Evolutionary conservation across 92 coral and sea anemone genomes (phyloP).

Genomic region (Umimayanthus chanpuru): DNA sequence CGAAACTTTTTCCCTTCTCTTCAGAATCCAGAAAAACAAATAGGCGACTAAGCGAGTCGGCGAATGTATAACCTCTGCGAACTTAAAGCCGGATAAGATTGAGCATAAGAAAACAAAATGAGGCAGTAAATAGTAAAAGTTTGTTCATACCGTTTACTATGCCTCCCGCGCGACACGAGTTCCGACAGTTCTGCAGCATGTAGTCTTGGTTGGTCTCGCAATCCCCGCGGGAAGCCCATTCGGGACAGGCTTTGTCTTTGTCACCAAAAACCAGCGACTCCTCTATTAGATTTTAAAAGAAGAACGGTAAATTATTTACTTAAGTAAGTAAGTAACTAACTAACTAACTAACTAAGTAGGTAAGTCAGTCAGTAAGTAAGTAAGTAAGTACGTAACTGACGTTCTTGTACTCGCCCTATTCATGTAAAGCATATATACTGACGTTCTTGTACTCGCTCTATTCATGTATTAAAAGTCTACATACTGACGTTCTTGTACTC

Average conservation of each 20-base stretch:
- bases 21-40: too few relatives aligned
- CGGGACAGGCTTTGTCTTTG: background rate
- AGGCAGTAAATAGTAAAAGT: background rate
- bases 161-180: slow-evolving; percentile 20
- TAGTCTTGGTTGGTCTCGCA: slow-evolving; percentile 35
- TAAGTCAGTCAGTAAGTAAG: background rate
- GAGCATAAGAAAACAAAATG: background rate
- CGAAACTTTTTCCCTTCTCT: too few relatives aligned
- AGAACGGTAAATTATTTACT: too few relatives aligned
- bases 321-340: background rate
- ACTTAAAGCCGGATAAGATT: too few relatives aligned
- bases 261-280: slow-evolving; percentile 16
- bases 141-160: background rate
- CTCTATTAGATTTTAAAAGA: background rate
- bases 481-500: too few relatives aligned
- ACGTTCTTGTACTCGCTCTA: slow-evolving; percentile 53
- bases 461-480: too few relatives aligned
- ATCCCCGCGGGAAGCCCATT: slow-evolving; percentile 10
- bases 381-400: background rate
- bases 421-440: background rate
- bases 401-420: too few relatives aligned
- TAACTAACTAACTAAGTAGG: background rate
- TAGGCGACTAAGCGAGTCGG: too few relatives aligned
- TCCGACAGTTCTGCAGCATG: slow-evolving; percentile 32
- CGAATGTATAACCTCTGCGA: background rate